Percentiles rank a stretch among this genome's conserved stretches.
These are phyloP conservation scores for Bostrychus sinensis DNA, from an alignment of 2,113 vertebrate genomes.

Conservation along the genomic window DNA sequence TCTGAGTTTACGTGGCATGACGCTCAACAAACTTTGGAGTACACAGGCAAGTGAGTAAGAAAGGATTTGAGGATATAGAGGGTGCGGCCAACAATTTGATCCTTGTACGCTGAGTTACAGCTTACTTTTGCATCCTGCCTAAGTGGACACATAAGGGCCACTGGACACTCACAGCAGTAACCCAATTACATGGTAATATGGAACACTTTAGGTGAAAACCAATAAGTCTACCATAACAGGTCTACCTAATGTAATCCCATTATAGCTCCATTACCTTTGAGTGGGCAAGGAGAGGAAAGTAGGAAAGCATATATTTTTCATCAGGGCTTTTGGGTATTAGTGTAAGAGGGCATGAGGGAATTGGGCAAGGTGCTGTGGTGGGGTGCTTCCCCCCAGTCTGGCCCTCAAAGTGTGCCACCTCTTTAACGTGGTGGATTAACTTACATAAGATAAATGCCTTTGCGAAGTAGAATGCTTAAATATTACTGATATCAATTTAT, in stretches of 20 bases:
- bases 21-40: constrained; percentile 5
- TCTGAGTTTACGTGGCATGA: constrained; percentile 38
- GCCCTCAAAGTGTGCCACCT: constrained; percentile 16
- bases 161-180: constrained; percentile 56
- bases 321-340: constrained; percentile 58
- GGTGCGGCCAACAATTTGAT: constrained; percentile 13
- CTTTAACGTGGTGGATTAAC: constrained; percentile 14
- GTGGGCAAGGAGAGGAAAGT: constrained; percentile 64
- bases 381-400: constrained; percentile 23
- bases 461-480: not conserved
- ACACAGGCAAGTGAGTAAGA: not conserved
- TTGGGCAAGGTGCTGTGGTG: constrained; percentile 49
- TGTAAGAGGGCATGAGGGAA: constrained; percentile 58
- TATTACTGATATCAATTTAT: too few species aligned
- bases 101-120: constrained; percentile 37
- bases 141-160: constrained; percentile 69
- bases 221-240: constrained; percentile 74
- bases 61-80: constrained; percentile 18
- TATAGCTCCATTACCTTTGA: constrained; percentile 71
- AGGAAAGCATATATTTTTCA: constrained; percentile 73
- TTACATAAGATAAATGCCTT: not conserved
- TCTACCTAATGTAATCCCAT: constrained; percentile 75
- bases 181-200: constrained; percentile 74
- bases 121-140: constrained; percentile 49
- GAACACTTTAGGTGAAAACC: constrained; percentile 80